Conservation (phyloP, 1,140 invertebrate species). For the Cryptotermes secundus region DNA sequence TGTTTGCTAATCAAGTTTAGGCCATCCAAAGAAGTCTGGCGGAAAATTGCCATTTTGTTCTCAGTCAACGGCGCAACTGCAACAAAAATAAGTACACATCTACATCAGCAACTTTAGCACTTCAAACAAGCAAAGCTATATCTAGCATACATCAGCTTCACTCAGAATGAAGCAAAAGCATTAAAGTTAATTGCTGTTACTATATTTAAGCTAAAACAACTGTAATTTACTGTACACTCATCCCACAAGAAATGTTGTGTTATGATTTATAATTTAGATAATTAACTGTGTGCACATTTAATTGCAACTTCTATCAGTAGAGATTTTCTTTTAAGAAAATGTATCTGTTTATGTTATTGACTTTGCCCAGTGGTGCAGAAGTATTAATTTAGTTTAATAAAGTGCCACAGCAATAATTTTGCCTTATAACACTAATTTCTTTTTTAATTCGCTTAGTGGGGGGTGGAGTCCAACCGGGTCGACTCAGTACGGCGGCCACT, state of each 20-base stretch:
- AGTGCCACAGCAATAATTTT: too few species aligned
- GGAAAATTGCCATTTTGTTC: conserved; percentile 64
- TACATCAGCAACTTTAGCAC: background rate
- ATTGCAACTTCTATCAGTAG: too few species aligned
- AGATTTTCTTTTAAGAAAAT: too few species aligned
- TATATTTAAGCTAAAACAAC: background rate
- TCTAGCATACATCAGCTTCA: background rate
- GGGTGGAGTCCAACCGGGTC: too few species aligned
- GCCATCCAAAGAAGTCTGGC: conserved; percentile 58
- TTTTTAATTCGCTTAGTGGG: too few species aligned
- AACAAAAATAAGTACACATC: conserved; percentile 43
- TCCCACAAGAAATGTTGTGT: background rate
- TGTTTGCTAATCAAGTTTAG: conserved; percentile 47
- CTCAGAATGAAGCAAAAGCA: background rate
- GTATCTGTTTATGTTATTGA: too few species aligned
- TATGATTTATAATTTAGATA: too few species aligned
- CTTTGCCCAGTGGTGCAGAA: too few species aligned
- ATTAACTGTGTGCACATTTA: too few species aligned
- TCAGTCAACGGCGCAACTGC: conserved; percentile 69
- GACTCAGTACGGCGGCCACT: too few species aligned
- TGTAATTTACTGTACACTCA: background rate
- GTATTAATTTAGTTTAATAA: too few species aligned
- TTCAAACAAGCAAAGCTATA: background rate
- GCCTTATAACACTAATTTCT: too few species aligned
- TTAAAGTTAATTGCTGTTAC: background rate